Percentiles rank a stretch among this genome's conserved stretches.
These are phyloP conservation scores for Nephrotoma appendiculata DNA, from an alignment of 2,888 invertebrate species.

Conservation along the genomic window DNA sequence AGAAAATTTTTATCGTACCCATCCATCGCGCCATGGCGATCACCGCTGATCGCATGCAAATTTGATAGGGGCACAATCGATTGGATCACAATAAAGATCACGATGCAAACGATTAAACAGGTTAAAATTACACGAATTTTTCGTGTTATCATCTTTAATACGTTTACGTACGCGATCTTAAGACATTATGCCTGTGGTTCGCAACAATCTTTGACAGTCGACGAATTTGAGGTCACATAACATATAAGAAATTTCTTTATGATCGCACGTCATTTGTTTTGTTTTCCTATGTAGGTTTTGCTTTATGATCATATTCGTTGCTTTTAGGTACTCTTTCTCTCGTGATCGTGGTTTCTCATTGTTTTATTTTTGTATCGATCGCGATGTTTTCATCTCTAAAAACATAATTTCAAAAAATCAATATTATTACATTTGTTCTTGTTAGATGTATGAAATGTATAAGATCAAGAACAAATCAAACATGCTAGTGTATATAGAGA, in stretches of 20 bases:
- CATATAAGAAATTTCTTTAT: neutral
- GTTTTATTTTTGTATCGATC: neutral
- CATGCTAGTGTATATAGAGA: too few relatives aligned
- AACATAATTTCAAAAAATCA: neutral
- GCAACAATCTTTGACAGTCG: neutral
- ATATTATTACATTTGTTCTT: neutral
- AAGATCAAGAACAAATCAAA: neutral
- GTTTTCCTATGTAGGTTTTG: neutral
- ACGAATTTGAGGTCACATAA: neutral
- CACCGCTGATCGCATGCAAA: neutral
- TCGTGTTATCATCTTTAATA: neutral
- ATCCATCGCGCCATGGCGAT: neutral
- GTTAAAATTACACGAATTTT: neutral
- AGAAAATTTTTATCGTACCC: neutral
- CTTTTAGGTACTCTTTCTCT: neutral
- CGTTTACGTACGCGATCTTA: neutral
- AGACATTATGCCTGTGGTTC: neutral
- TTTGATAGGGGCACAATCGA: neutral
- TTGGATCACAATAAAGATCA: neutral
- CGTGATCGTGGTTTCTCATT: neutral
- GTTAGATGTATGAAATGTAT: too few relatives aligned
- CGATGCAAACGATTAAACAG: neutral
- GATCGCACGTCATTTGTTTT: neutral
- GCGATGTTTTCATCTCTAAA: neutral
- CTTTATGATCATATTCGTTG: neutral